phyloP scores from a whole-genome alignment of 2,888 invertebrate genomes.

The Empis stercorea region DNA sequence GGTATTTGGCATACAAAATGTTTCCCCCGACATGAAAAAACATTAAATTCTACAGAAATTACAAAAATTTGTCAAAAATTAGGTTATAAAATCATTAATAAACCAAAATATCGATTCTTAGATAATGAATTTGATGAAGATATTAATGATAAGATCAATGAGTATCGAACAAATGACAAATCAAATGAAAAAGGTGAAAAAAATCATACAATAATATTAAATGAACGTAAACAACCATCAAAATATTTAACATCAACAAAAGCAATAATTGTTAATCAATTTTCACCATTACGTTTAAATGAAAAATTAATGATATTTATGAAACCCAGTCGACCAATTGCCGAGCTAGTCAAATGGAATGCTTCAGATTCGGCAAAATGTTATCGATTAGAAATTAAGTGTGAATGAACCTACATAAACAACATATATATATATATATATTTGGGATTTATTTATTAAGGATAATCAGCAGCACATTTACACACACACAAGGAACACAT shows the following conservation, averaged over 20 bases:
- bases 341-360: slow-evolving; percentile 30
- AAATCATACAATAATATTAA: too few relatives aligned
- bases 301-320: slow-evolving; percentile 27
- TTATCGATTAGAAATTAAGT: slow-evolving; percentile 30
- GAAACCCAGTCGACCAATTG: slow-evolving; percentile 33
- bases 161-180: too few relatives aligned
- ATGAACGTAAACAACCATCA: too few relatives aligned
- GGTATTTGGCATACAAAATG: slow-evolving; percentile 65
- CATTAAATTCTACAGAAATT: slow-evolving; percentile 38
- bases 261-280: slow-evolving; percentile 28
- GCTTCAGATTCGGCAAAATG: slow-evolving; percentile 28
- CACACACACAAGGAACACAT: too few relatives aligned
- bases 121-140: slow-evolving; percentile 24
- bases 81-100: slow-evolving; percentile 41
- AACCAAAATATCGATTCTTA: slow-evolving; percentile 28
- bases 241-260: slow-evolving; percentile 29
- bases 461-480: too few relatives aligned
- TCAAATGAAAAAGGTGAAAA: too few relatives aligned
- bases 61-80: slow-evolving; percentile 45
- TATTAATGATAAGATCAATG: slow-evolving; percentile 13
- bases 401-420: slow-evolving; percentile 17
- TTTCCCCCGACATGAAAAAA: slow-evolving; percentile 42
- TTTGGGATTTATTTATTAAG: background rate
- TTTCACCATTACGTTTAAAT: slow-evolving; percentile 30
- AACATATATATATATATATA: background rate